Evolutionary conservation across 53 echinoderm and acorn worm genomes (phyloP).

Genomic region (Arbacia lixula): DNA sequence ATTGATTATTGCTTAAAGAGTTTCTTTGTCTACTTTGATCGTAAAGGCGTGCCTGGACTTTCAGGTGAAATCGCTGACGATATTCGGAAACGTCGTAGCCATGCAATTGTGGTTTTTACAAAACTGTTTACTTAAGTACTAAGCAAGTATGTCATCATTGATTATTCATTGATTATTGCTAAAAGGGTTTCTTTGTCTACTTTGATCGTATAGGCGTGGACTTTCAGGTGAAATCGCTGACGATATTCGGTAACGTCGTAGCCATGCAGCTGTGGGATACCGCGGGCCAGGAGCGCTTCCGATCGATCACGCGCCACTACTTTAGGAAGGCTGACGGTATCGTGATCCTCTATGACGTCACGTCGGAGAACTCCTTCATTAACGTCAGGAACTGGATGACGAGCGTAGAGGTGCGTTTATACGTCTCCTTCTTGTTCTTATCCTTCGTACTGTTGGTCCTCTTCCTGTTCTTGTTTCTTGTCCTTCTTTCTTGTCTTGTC

Average conservation of each 20-base stretch:
- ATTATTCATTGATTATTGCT: too few relatives aligned
- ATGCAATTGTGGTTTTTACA: conserved; percentile 90
- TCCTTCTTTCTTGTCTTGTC: too few relatives aligned
- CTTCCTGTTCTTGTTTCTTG: too few relatives aligned
- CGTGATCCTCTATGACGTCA: conserved; percentile 88
- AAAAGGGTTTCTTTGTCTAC: neutral
- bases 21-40: neutral
- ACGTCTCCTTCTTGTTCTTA: neutral
- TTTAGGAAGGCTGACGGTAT: conserved; percentile 97
- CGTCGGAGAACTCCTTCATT: conserved; percentile 84
- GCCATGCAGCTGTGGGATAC: conserved; percentile 99
- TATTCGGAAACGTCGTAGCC: conserved; percentile 75
- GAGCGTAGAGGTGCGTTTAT: conserved; percentile 73
- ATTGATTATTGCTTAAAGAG: too few relatives aligned
- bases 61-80: conserved; percentile 75
- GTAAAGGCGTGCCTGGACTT: conserved; percentile 92
- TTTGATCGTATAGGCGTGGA: conserved; percentile 74
- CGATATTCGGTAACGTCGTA: conserved; percentile 74
- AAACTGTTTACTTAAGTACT: too few relatives aligned
- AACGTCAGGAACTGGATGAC: conserved; percentile 97
- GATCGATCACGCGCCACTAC: conserved; percentile 97
- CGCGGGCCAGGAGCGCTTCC: conserved; percentile 93
- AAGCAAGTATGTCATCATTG: too few relatives aligned
- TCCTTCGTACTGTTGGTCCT: too few relatives aligned
- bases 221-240: conserved; percentile 90